Evolutionary conservation across 2,113 vertebrate genomes (phyloP).

Genomic region (Ornithorhynchus anatinus): DNA sequence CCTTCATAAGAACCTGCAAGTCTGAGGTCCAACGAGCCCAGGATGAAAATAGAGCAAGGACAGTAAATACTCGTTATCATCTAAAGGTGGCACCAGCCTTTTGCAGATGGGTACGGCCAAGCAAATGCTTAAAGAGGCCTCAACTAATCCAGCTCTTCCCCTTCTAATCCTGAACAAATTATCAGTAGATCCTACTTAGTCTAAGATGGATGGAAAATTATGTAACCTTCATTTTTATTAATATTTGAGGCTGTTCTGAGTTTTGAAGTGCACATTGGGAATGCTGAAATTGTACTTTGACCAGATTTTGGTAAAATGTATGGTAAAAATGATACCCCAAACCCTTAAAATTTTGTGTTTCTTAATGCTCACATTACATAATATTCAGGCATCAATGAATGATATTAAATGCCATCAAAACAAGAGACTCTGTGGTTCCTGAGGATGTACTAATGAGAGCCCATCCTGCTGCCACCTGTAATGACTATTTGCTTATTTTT

Average conservation of each 20-base stretch:
- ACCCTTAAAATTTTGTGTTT: too few relatives aligned
- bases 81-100: slow-evolving; percentile 55
- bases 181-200: slow-evolving; percentile 71
- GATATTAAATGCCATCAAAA: too few relatives aligned
- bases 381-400: too few relatives aligned
- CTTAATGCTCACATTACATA: too few relatives aligned
- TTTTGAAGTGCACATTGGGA: neutral
- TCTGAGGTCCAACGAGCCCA: too few relatives aligned
- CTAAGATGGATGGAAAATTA: slow-evolving; percentile 49
- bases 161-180: slow-evolving; percentile 67
- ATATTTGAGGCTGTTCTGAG: slow-evolving; percentile 39
- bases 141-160: slow-evolving; percentile 65
- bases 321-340: too few relatives aligned
- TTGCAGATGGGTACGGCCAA: slow-evolving; percentile 36
- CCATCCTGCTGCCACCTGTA: neutral
- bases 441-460: neutral
- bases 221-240: slow-evolving; percentile 62
- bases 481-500: neutral
- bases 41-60: too few relatives aligned
- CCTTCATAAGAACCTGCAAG: too few relatives aligned
- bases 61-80: neutral
- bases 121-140: slow-evolving; percentile 27
- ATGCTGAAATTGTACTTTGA: too few relatives aligned
- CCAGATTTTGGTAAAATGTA: too few relatives aligned
- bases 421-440: neutral